Base-by-base conservation (phyloP, 2,888 invertebrate species). In the Ferrisia virgata region DNA sequence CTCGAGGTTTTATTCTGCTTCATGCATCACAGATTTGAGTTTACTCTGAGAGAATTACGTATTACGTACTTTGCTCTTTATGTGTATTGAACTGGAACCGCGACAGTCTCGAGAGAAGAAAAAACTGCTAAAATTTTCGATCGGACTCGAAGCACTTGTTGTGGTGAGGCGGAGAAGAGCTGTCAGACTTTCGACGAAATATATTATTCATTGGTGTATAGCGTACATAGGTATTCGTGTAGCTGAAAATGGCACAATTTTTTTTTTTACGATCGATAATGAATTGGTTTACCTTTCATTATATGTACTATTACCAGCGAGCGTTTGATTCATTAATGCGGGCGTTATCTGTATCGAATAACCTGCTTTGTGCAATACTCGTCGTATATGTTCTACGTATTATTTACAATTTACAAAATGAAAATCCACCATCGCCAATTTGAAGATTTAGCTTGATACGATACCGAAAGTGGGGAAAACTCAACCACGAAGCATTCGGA, bases 41-140 rank as follows among this genome's bases (percentile, higher is more conserved):
- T 64, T 64, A 64, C 64, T 64, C 64, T 4, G 64, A 64, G 64
- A 64, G 64, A 64, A 64, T 64, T 64, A 64, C 64, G 28, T 64
- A 39, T n/a, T 53, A 53, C 22, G 53, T 53, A 53, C 22, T 3
- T 36, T 36, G 2, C 64, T 64, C 64, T 64, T 64, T 28, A 64
- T 28, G 64, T 64, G 64, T 4, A 64, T 28, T 64, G 64, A 64
- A 64, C 64, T 15, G 64, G 28, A 64, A 64, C 64, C 64, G 22
- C 53, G 64, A 64, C 28, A 64, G 64, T 64, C 64, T 64, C 64
- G 15, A 64, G 64, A 28, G 64, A 28, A 64, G 64, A 2, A 13
- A 64, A 53, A 53, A 53, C 53, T 53, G 64, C 64, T 64, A 64
- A 28, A 28, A 28, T 64, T 64, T 28, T 64, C 11, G 25, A 13